A percentile compares a stretch with the other conserved stretches of the same genome.
Conservation (phyloP, 2,888 invertebrate species). For the Xiphydria camelus region DNA sequence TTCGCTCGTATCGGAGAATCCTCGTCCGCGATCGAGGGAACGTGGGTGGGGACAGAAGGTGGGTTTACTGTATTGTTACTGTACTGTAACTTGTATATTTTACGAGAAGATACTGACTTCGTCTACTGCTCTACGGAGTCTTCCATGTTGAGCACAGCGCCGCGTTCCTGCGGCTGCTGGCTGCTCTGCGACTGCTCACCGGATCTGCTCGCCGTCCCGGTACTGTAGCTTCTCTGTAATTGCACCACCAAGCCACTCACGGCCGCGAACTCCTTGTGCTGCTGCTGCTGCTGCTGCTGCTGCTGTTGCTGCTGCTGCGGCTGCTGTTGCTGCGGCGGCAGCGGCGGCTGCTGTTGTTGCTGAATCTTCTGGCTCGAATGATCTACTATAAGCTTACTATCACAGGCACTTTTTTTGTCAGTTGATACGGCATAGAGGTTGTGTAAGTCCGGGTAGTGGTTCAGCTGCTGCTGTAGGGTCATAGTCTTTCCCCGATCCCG, state of each 20-base stretch:
- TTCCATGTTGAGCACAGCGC: constrained; percentile 48
- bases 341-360: constrained; percentile 37
- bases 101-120: constrained; percentile 37
- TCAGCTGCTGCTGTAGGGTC: constrained; percentile 33
- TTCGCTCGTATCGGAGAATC: constrained; percentile 5
- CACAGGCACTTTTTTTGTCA: constrained; percentile 61
- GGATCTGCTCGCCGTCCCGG: constrained; percentile 28
- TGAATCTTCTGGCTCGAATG: constrained; percentile 58
- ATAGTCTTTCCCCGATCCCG: constrained; percentile 30
- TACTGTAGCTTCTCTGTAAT: constrained; percentile 50
- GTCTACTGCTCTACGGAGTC: constrained; percentile 55
- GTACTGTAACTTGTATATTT: constrained; percentile 14
- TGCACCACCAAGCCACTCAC: constrained; percentile 52
- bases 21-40: constrained; percentile 5
- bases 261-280: constrained; percentile 35
- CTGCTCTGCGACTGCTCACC: constrained; percentile 18
- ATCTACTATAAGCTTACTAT: constrained; percentile 60
- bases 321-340: constrained; percentile 24
- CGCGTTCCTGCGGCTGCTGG: constrained; percentile 21
- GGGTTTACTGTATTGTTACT: constrained; percentile 3
- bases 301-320: constrained; percentile 25
- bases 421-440: constrained; percentile 56
- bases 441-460: constrained; percentile 55
- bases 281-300: constrained; percentile 25
- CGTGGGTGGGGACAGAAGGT: neutral